Percentiles rank a stretch among this genome's conserved stretches.
phyloP scores from a whole-genome alignment of 1,140 invertebrate species.

The Lethocerus indicus region DNA sequence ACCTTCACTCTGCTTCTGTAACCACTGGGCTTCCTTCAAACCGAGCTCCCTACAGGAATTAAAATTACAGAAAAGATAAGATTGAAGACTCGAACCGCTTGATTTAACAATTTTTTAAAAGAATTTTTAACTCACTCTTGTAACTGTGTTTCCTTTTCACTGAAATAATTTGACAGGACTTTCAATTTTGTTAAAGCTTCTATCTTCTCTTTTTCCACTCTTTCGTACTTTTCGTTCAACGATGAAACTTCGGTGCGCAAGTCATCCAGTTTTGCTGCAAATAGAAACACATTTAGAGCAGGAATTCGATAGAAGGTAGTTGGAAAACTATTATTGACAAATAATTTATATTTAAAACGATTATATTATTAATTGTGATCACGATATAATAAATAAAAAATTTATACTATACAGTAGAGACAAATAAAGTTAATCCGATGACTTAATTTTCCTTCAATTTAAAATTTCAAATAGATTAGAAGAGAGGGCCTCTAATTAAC shows the following conservation, averaged over 20 bases:
- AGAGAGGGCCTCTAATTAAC: no score
- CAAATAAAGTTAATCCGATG: no score
- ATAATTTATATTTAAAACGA: background rate
- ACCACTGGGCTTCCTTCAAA: slow-evolving; percentile 63
- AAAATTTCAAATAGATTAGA: no score
- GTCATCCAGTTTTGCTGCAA: slow-evolving; percentile 26
- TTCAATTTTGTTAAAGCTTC: slow-evolving; percentile 67
- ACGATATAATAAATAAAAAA: no score
- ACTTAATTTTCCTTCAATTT: no score
- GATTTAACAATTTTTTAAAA: no score
- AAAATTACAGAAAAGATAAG: no score
- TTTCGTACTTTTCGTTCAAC: slow-evolving; percentile 43
- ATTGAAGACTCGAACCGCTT: no score
- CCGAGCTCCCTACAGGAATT: slow-evolving; percentile 47
- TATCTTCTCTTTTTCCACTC: slow-evolving; percentile 54
- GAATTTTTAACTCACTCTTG: slow-evolving; percentile 43
- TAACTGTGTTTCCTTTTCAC: slow-evolving; percentile 69
- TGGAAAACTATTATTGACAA: background rate
- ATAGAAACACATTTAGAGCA: slow-evolving; percentile 6
- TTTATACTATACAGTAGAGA: no score
- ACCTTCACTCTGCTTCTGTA: slow-evolving; percentile 68
- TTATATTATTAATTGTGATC: no score
- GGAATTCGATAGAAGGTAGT: background rate
- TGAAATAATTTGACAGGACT: slow-evolving; percentile 73
- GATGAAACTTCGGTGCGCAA: slow-evolving; percentile 31